Base-by-base conservation (phyloP, 1,140 invertebrate species). In the Bombus superbus region DNA sequence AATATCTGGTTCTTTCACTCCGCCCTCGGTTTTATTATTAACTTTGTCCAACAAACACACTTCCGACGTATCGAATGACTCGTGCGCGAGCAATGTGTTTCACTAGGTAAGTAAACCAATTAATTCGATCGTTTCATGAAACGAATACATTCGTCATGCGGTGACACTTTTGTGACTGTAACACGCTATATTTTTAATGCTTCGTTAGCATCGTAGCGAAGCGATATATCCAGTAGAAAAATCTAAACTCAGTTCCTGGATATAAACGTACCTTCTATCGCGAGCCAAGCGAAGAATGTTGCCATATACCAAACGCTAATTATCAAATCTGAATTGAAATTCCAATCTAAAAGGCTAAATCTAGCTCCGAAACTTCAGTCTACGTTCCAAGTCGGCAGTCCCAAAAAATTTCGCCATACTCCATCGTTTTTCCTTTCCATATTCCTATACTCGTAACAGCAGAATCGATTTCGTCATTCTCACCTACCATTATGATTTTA, bases 1-100 rank as follows among this genome's bases (percentile, higher is more conserved):
- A 89, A 89, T 89, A 89, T 87, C 81, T 35, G 18, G 42, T 32
- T 66, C 88, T 89, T 89, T 89, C 88, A 86, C 85, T 76, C 53
- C 47, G 47, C 68, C 59, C 10, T n/a, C 3, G 76, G 73, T 87
- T 64, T 88, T 84, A 83, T 80, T 81, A 89, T 77, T 59, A 72
- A 5, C 47, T 22, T 71, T 77, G 53, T 83, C 40, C 38, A 18
- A 69, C 38, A 74, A 40, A 85, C 72, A 59, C 64, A 44, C 71
- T 86, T 78, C 57, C 69, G 86, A 47, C 38, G 68, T 87, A 81
- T 89, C 81, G 59, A 80, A 81, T 89, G 77, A 77, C 88, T 53
- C 47, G 53, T 9, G 32, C 35, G 44, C n/a, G 68, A 22, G 59
- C 53, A 75, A 86, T 86, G 69, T 81, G 80, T 89, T 76, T 32